Percentiles rank a stretch among this genome's conserved stretches.
Conservation (phyloP, 2,113 vertebrate species). For the Heterochromis multidens region DNA sequence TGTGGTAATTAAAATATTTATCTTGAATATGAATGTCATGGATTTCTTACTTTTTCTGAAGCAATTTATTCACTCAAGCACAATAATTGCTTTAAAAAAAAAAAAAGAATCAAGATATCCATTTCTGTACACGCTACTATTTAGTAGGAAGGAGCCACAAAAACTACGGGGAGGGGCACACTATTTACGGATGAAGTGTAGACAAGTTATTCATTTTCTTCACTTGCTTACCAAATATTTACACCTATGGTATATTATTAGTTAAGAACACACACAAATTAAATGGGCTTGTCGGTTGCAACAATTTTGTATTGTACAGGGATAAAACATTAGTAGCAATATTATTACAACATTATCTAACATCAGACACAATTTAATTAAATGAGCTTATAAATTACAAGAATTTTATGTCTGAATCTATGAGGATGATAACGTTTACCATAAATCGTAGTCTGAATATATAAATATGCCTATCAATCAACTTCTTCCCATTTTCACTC, state of each 20-base stretch:
- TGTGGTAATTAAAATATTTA: conserved; percentile 7
- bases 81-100: neutral
- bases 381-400: neutral
- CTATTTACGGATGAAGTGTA: neutral
- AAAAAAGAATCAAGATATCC: neutral
- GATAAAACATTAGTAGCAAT: neutral
- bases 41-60: neutral
- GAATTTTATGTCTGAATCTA: neutral
- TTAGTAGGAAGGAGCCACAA: neutral
- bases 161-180: neutral
- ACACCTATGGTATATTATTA: neutral
- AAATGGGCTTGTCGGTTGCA: neutral
- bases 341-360: neutral
- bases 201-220: neutral
- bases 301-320: neutral
- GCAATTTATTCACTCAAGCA: neutral
- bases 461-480: conserved; percentile 4
- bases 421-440: neutral
- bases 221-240: neutral
- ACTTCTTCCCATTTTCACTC: neutral
- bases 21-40: neutral
- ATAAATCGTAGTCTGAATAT: neutral
- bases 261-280: neutral
- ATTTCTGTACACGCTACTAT: neutral
- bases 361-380: neutral